These are phyloP conservation scores for Cavia aperea DNA, from an alignment of 2,113 vertebrate genomes.

Conservation along the genomic window DNA sequence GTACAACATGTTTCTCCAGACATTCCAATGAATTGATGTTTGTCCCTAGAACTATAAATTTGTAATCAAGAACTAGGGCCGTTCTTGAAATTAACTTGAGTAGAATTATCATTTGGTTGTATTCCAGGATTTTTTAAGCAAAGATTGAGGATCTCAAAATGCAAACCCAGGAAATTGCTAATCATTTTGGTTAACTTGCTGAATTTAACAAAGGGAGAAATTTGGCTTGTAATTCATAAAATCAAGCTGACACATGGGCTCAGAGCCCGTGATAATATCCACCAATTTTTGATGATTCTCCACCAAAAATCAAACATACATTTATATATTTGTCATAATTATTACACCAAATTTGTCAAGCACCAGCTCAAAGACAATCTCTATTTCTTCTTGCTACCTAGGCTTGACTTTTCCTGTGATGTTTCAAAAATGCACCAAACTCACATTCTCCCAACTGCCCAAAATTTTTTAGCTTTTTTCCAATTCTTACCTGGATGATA, in stretches of 20 bases:
- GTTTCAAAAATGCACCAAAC: slow-evolving; percentile 16
- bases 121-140: slow-evolving; percentile 14
- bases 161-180: background rate
- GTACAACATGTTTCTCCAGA: slow-evolving; percentile 31
- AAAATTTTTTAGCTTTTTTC: slow-evolving; percentile 36
- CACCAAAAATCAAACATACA: slow-evolving; percentile 32
- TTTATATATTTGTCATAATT: background rate
- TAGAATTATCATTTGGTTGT: slow-evolving; percentile 19
- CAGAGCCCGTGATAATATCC: background rate
- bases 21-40: slow-evolving; percentile 18
- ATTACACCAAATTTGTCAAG: slow-evolving; percentile 33
- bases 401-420: slow-evolving; percentile 7
- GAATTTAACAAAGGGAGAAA: background rate
- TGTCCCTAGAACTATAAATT: slow-evolving; percentile 35
- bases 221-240: background rate
- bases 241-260: background rate
- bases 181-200: background rate
- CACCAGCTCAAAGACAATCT: background rate
- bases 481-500: slow-evolving; percentile 88
- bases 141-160: background rate
- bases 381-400: background rate
- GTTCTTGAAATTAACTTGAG: slow-evolving; percentile 44
- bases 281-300: slow-evolving; percentile 17
- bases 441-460: slow-evolving; percentile 45
- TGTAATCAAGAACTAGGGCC: slow-evolving; percentile 44